A percentile compares a stretch with the other conserved stretches of the same genome.
Evolutionary conservation across 2,113 vertebrate species (phyloP).

Genomic region (Callospermophilus lateralis): DNA sequence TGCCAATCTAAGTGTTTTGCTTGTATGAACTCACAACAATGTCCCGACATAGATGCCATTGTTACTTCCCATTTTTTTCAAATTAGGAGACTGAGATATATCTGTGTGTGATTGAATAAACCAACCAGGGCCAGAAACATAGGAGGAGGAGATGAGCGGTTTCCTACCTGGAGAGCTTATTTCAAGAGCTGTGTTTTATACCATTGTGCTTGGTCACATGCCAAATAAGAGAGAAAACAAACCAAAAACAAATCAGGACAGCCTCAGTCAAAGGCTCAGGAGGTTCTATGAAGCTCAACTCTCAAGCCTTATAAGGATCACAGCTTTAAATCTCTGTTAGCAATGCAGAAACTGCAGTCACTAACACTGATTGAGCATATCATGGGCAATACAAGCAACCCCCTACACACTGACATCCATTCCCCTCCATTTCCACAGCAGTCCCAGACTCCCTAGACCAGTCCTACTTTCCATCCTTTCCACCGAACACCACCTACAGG

Average conservation of each 20-base stretch:
- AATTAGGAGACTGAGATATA: background rate
- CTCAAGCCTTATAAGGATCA: background rate
- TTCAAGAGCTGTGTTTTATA: background rate
- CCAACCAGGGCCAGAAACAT: background rate
- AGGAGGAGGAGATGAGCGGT: background rate
- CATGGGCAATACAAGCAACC: no score
- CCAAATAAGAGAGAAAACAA: background rate
- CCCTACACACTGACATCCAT: no score
- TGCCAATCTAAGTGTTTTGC: background rate
- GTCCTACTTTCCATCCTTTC: background rate
- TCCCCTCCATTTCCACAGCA: background rate
- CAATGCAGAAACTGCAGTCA: background rate
- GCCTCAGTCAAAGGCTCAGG: background rate
- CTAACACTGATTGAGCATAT: background rate
- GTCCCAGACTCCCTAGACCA: background rate
- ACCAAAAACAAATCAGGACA: background rate
- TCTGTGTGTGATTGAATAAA: background rate
- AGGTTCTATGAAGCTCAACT: background rate
- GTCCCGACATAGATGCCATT: background rate
- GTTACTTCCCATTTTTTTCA: background rate
- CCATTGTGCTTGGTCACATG: background rate
- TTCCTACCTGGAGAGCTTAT: background rate
- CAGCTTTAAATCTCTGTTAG: background rate
- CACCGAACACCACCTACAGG: fast-evolving
- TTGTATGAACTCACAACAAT: background rate